phyloP scores from a whole-genome alignment of 2,797 vertebrate genomes.

The Gobio occitaniae region DNA sequence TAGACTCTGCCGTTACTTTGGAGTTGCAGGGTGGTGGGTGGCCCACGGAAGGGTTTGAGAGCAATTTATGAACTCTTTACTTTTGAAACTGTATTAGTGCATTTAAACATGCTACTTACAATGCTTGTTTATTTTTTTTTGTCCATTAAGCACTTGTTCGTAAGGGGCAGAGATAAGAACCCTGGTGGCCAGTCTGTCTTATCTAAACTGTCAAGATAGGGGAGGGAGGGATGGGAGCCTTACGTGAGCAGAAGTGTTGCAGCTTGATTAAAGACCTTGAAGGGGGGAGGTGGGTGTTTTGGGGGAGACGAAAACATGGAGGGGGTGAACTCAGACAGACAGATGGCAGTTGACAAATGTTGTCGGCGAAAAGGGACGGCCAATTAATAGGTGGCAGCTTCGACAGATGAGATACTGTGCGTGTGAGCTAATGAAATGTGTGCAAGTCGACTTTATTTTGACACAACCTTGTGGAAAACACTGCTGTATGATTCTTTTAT shows the following conservation, averaged over 20 bases:
- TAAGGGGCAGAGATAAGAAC: conserved; percentile 57
- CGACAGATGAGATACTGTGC: conserved; percentile 60
- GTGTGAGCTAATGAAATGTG: conserved; percentile 59
- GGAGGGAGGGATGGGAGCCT: conserved; percentile 37
- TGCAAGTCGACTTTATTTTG: conserved; percentile 42
- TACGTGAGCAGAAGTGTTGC: conserved; percentile 68
- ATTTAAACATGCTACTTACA: conserved; percentile 23
- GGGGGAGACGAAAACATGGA: conserved; percentile 37
- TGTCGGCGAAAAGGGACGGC: conserved; percentile 67
- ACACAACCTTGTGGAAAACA: conserved; percentile 2
- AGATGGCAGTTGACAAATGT: conserved; percentile 83
- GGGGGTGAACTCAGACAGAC: conserved; percentile 70
- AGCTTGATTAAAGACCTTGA: conserved; percentile 75
- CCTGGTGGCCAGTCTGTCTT: conserved; percentile 58
- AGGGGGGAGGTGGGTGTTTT: conserved; percentile 23
- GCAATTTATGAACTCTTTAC: conserved; percentile 44
- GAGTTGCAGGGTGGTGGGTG: conserved; percentile 55
- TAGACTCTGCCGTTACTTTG: conserved; percentile 18
- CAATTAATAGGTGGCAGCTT: conserved; percentile 79
- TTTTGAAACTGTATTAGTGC: conserved; percentile 23
- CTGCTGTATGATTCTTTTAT: conserved; percentile 52
- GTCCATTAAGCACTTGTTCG: conserved; percentile 72
- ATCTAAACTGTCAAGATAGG: conserved; percentile 42
- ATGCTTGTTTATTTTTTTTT: conserved; percentile 62
- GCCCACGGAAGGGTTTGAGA: conserved; percentile 19